Conservation (phyloP, 2,888 invertebrate species). For the Tenthredo notha region DNA sequence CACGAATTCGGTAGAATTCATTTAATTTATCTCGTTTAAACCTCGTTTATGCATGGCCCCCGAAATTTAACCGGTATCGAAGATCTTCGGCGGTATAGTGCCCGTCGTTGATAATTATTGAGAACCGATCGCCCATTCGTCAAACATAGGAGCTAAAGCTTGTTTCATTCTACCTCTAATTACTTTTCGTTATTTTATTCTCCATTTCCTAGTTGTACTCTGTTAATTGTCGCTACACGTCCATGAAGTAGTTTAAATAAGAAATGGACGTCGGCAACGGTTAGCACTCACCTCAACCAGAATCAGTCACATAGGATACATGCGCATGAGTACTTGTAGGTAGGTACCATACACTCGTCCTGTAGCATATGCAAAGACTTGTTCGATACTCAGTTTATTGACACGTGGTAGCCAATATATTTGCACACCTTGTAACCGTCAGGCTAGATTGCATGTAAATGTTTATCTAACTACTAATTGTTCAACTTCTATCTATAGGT, state of each 20-base stretch:
- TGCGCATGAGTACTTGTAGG: conserved; percentile 5
- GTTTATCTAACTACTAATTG: conserved; percentile 52
- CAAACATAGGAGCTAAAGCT: conserved; percentile 17
- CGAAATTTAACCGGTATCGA: conserved; percentile 30
- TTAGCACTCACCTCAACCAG: conserved; percentile 17
- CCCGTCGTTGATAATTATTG: conserved; percentile 11
- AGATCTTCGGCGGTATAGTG: conserved; percentile 19
- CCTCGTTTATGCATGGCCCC: conserved; percentile 19
- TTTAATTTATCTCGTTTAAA: not conserved
- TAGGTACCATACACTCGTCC: not conserved
- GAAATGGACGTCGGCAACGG: conserved; percentile 27
- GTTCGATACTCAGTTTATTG: conserved; percentile 45
- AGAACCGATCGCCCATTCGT: conserved; percentile 9
- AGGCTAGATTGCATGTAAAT: conserved; percentile 48
- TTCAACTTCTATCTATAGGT: conserved; percentile 35
- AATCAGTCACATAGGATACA: conserved; percentile 12
- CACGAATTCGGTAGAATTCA: conserved; percentile 21
- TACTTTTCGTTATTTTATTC: not conserved
- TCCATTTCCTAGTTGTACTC: conserved; percentile 26
- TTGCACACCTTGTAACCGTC: conserved; percentile 46
- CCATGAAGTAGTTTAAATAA: conserved; percentile 17
- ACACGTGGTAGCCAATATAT: conserved; percentile 42
- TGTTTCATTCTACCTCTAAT: not conserved
- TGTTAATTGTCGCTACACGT: conserved; percentile 21
- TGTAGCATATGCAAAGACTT: conserved; percentile 20